phyloP scores from a whole-genome alignment of 2,797 vertebrate species.

The Thripadectes ignobilis region DNA sequence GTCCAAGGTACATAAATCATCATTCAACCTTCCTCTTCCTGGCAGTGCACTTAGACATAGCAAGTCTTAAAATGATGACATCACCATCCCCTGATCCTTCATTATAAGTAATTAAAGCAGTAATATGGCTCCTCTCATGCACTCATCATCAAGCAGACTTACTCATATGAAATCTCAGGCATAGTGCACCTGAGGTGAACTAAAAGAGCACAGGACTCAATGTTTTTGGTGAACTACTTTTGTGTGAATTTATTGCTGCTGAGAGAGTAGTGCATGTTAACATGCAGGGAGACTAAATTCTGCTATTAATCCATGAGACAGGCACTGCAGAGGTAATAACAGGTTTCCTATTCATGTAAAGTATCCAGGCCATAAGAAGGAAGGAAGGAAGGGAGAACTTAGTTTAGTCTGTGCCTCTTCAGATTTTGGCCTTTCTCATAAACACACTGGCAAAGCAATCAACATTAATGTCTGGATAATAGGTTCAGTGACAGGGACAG shows the following conservation, averaged over 20 bases:
- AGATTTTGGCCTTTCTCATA: conserved; percentile 42
- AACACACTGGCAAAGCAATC: conserved; percentile 49
- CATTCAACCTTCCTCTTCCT: conserved; percentile 64
- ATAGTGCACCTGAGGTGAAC: conserved; percentile 35
- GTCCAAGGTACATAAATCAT: conserved; percentile 63
- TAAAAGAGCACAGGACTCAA: conserved; percentile 44
- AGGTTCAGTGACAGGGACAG: neutral
- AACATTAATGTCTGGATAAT: conserved; percentile 19
- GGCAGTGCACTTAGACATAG: conserved; percentile 68
- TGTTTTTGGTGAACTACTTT: conserved; percentile 60
- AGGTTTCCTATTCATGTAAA: neutral
- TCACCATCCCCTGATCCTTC: conserved; percentile 58
- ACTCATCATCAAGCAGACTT: conserved; percentile 26
- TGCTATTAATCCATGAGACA: conserved; percentile 57
- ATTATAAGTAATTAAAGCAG: conserved; percentile 63
- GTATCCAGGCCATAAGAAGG: neutral
- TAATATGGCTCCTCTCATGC: conserved; percentile 26
- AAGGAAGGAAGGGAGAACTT: conserved; percentile 38
- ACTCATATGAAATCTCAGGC: neutral
- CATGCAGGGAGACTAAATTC: conserved; percentile 42
- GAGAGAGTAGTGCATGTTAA: conserved; percentile 44
- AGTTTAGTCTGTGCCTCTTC: conserved; percentile 47
- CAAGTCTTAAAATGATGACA: conserved; percentile 64
- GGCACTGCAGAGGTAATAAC: neutral
- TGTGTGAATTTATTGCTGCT: conserved; percentile 48